Percentiles rank a stretch among this genome's conserved stretches.
Conservation (phyloP, 2,797 vertebrate genomes). For the Taeniopygia guttata region DNA sequence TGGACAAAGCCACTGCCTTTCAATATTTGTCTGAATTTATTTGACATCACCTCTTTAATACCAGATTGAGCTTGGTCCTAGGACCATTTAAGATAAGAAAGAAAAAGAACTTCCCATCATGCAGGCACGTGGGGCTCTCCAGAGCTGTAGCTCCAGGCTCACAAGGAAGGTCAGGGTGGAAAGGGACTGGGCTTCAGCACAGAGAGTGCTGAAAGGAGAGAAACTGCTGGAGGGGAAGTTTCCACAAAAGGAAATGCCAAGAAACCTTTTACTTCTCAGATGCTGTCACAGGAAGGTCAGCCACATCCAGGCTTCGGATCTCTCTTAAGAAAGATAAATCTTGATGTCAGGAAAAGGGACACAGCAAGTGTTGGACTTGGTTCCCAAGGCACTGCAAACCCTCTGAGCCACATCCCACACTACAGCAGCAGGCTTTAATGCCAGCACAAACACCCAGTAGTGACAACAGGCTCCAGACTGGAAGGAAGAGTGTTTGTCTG, state of each 20-base stretch:
- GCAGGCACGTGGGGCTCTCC: not conserved
- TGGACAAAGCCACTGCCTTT: not conserved
- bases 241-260: not conserved
- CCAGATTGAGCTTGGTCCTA: not conserved
- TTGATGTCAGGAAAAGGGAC: not conserved
- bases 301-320: not conserved
- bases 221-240: not conserved
- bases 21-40: not conserved
- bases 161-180: not conserved
- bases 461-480: accelerated
- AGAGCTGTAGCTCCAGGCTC: not conserved
- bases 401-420: not conserved
- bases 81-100: not conserved
- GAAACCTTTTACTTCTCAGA: not conserved
- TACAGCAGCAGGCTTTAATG: not conserved
- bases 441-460: not conserved
- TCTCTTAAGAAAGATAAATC: not conserved
- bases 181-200: not conserved
- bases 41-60: not conserved
- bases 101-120: not conserved
- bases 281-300: not conserved
- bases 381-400: not conserved
- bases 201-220: not conserved
- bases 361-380: accelerated
- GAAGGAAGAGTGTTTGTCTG: not conserved